These are phyloP conservation scores for Drosophila mimica DNA, from an alignment of 2,888 invertebrate species.

Conservation along the genomic window DNA sequence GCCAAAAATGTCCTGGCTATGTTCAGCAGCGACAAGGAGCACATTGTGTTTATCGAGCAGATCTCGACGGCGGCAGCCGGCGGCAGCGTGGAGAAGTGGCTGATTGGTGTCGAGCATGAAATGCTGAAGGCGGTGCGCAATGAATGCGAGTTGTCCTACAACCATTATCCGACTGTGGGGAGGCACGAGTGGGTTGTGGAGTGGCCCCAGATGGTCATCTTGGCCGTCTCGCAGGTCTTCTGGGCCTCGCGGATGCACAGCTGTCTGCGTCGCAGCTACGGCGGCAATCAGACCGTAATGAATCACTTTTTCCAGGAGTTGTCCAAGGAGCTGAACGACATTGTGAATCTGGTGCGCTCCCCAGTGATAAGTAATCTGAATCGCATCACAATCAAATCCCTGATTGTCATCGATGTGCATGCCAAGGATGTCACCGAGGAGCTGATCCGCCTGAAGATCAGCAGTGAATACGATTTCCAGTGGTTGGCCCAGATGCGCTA, in stretches of 20 bases:
- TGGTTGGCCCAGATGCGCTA: slow-evolving; percentile 91
- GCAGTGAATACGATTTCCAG: slow-evolving; percentile 88
- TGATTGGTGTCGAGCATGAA: slow-evolving; percentile 87
- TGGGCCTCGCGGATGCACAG: slow-evolving; percentile 89
- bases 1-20: slow-evolving; percentile 87
- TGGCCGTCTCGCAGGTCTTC: slow-evolving; percentile 87
- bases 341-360: slow-evolving; percentile 87
- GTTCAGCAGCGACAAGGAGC: slow-evolving; percentile 88
- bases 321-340: slow-evolving; percentile 86
- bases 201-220: slow-evolving; percentile 89
- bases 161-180: slow-evolving; percentile 82
- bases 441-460: slow-evolving; percentile 86
- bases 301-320: slow-evolving; percentile 85
- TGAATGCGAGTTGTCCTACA: slow-evolving; percentile 85
- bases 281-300: slow-evolving; percentile 83
- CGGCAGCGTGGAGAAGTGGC: slow-evolving; percentile 89
- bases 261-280: slow-evolving; percentile 85
- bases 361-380: slow-evolving; percentile 86
- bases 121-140: slow-evolving; percentile 87
- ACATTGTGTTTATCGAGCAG: slow-evolving; percentile 86
- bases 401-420: slow-evolving; percentile 90
- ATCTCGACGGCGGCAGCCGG: slow-evolving; percentile 86
- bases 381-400: slow-evolving; percentile 88
- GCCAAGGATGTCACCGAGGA: slow-evolving; percentile 89
- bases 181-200: slow-evolving; percentile 87